Conservation (phyloP, 2,888 invertebrate genomes). For the Poecilobothrus nobilitatus region DNA sequence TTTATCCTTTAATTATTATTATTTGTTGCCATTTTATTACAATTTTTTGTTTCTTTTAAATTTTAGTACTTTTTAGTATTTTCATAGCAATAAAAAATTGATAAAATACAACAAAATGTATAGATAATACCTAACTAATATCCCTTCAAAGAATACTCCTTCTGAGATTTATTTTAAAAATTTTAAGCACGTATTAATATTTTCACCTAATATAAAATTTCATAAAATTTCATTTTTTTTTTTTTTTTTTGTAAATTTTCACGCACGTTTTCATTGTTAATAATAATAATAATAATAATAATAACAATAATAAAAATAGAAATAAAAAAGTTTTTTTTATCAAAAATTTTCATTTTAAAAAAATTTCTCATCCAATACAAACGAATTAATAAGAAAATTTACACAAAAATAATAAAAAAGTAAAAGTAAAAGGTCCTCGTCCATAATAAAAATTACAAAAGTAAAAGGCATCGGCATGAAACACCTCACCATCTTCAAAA, state of each 20-base stretch:
- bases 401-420: too few species aligned
- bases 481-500: too few species aligned
- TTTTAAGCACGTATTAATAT: neutral
- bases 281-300: constrained; percentile 1
- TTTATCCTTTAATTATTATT: neutral
- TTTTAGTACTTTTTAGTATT: neutral
- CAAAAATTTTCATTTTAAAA: too few species aligned
- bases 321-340: neutral
- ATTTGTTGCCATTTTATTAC: neutral
- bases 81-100: too few species aligned
- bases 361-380: too few species aligned
- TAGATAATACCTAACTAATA: too few species aligned
- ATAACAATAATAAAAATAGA: neutral
- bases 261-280: neutral
- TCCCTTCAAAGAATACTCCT: neutral
- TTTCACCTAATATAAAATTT: neutral
- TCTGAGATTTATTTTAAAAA: neutral
- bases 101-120: too few species aligned
- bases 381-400: too few species aligned
- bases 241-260: neutral
- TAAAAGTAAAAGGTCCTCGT: too few species aligned
- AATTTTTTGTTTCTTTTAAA: neutral
- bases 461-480: too few species aligned
- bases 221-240: too few species aligned
- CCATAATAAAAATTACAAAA: too few species aligned